A percentile compares a stretch with the other conserved stretches of the same genome.
Evolutionary conservation across 2,797 vertebrate genomes (phyloP).

Genomic region (Urophycis tenuis): DNA sequence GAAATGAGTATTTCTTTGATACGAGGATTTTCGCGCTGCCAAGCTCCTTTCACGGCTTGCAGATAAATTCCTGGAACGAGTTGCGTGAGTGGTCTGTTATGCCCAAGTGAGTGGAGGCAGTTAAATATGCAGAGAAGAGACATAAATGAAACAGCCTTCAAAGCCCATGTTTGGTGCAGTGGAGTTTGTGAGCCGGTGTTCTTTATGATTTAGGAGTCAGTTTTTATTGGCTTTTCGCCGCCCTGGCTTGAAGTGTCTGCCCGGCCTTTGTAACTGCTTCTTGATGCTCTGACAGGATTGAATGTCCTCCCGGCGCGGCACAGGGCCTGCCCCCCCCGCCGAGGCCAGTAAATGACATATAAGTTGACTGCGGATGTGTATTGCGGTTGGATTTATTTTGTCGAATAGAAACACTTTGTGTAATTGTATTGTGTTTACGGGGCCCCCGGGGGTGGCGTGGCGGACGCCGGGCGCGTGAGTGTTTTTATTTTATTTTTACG

Average conservation of each 20-base stretch:
- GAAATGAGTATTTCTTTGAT: constrained; percentile 43
- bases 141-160: constrained; percentile 61
- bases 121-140: constrained; percentile 64
- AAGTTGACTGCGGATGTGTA: constrained; percentile 20
- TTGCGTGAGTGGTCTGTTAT: constrained; percentile 57
- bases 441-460: constrained; percentile 8
- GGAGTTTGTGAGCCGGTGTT: constrained; percentile 45
- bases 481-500: neutral
- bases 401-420: constrained; percentile 26
- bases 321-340: neutral
- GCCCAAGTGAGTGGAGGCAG: constrained; percentile 52
- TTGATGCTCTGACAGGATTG: constrained; percentile 30
- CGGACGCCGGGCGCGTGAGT: neutral
- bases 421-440: constrained; percentile 18
- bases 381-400: constrained; percentile 24
- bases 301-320: constrained; percentile 18
- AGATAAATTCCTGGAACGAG: constrained; percentile 64
- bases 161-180: constrained; percentile 43
- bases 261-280: constrained; percentile 16
- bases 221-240: constrained; percentile 47
- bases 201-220: constrained; percentile 51
- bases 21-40: constrained; percentile 59
- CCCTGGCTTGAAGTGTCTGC: constrained; percentile 45
- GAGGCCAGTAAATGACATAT: constrained; percentile 4
- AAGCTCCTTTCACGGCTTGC: constrained; percentile 50